These are phyloP conservation scores for Thera obeliscata DNA, from an alignment of 2,888 invertebrate genomes.

Conservation along the genomic window DNA sequence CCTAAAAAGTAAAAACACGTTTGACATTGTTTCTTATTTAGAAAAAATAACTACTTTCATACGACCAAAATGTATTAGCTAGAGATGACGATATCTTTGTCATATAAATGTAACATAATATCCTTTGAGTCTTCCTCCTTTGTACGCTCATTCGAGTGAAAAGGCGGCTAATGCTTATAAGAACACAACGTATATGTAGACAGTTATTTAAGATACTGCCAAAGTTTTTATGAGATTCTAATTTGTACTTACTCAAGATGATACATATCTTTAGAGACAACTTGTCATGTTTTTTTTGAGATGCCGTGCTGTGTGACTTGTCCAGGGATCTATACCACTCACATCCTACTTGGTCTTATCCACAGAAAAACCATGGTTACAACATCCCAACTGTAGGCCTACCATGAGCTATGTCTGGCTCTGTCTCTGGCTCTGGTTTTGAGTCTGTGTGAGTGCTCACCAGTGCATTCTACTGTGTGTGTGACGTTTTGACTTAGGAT, in stretches of 20 bases:
- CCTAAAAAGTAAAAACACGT: not conserved
- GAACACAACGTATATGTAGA: slow-evolving; percentile 15
- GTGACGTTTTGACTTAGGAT: too few relatives aligned
- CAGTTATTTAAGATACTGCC: slow-evolving; percentile 6
- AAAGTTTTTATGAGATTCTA: not conserved
- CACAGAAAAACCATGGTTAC: too few relatives aligned
- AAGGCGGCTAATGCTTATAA: slow-evolving; percentile 21
- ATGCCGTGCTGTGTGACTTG: too few relatives aligned
- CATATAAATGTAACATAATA: slow-evolving; percentile 26
- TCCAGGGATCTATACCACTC: too few relatives aligned
- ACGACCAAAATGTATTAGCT: slow-evolving; percentile 6
- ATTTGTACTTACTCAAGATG: not conserved
- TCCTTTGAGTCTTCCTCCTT: slow-evolving; percentile 30
- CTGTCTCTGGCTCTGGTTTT: too few relatives aligned
- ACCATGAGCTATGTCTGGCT: too few relatives aligned
- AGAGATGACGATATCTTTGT: slow-evolving; percentile 11
- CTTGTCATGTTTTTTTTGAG: too few relatives aligned
- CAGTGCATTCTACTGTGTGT: too few relatives aligned
- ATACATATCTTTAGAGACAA: too few relatives aligned
- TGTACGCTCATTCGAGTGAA: slow-evolving; percentile 22
- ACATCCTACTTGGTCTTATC: too few relatives aligned
- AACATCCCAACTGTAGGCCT: too few relatives aligned
- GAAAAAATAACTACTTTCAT: not conserved
- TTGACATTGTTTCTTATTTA: not conserved
- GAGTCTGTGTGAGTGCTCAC: too few relatives aligned